Conservation (phyloP, 2,888 invertebrate species). For the Chymomyza amoena region DNA sequence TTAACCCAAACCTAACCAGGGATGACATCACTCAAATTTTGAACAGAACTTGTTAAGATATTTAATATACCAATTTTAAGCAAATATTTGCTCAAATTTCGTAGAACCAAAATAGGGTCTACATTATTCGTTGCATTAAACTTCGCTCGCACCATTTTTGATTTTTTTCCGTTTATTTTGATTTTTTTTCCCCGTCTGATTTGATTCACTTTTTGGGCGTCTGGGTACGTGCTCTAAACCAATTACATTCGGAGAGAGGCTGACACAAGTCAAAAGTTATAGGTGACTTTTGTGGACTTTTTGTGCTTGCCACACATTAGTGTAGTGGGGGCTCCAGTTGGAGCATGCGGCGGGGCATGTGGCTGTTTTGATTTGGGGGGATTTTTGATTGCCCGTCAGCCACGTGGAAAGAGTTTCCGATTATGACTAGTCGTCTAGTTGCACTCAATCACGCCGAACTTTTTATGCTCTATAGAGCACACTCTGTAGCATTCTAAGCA, state of each 20-base stretch:
- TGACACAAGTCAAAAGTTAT: conserved; percentile 51
- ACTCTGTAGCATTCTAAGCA: not conserved
- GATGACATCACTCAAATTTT: no score
- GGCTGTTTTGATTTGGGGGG: not conserved
- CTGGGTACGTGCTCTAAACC: conserved; percentile 57
- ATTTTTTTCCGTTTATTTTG: not conserved
- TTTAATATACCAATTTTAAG: no score
- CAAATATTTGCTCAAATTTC: no score
- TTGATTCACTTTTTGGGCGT: not conserved
- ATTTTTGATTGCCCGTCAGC: not conserved
- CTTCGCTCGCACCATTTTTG: not conserved
- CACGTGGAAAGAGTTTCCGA: not conserved
- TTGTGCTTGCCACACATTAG: conserved; percentile 46
- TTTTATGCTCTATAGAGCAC: not conserved
- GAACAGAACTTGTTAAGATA: no score
- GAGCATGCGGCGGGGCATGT: conserved; percentile 34
- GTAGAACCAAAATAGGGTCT: not conserved
- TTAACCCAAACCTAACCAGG: no score
- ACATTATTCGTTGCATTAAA: no score
- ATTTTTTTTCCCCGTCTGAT: not conserved
- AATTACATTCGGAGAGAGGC: conserved; percentile 44
- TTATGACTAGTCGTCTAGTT: not conserved
- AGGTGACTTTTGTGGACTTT: conserved; percentile 34
- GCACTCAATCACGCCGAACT: not conserved
- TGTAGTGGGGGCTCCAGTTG: conserved; percentile 7